Base-by-base conservation (phyloP, 2,797 vertebrate species). In the Myoxocephalus aenaeus region DNA sequence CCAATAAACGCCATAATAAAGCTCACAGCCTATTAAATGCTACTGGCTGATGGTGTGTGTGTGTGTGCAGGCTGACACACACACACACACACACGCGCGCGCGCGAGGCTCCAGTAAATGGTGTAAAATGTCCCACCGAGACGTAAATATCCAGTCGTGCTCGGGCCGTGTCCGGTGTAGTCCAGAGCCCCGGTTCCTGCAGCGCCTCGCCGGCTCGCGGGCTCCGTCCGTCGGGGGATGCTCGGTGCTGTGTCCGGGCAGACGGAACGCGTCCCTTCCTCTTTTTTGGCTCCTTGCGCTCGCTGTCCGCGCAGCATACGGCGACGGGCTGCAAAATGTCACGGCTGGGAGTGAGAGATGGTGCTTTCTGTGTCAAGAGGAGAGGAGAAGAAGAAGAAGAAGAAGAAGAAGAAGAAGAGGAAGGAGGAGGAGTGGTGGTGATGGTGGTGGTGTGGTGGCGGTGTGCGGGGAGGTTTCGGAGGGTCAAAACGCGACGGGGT, bases 401-500 rank as follows among this genome's bases (percentile, higher is more conserved):
- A n/a, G n/a, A n/a, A 72, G 64, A 29, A 84, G 77, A 22, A 87
- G 77, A 22, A 87, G 85, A 11, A 86, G 73, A 13, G 62, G 54
- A 32, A 56, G 53, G 53, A 57, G 22, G 54, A 57, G 18, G 48
- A 75, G 18, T 73, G 75, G 68, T 77, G 71, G 22, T 57, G 75
- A 76, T 85, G 89, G 18, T 70, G 75, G 69, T 77, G 72, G 44
- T 57, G 77, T 84, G 89, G 90, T 91, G 90, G 91, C 70, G 80
- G 91, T 85, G 87, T 79, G 87, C 40, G 68, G 87, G 92, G 93
- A 93, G 93, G 94, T 93, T 95, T 94, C 86, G 73, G 90, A 92
- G 94, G 94, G 95, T 95, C 95, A 95, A 94, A 95, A 94, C 95
- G 90, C 94, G 88, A 92, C 94, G 93, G 94, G 95, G 93, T 94